A percentile compares a stretch with the other conserved stretches of the same genome.
phyloP scores from a whole-genome alignment of 2,888 invertebrate genomes.

The Caenorhabditis japonica region DNA sequence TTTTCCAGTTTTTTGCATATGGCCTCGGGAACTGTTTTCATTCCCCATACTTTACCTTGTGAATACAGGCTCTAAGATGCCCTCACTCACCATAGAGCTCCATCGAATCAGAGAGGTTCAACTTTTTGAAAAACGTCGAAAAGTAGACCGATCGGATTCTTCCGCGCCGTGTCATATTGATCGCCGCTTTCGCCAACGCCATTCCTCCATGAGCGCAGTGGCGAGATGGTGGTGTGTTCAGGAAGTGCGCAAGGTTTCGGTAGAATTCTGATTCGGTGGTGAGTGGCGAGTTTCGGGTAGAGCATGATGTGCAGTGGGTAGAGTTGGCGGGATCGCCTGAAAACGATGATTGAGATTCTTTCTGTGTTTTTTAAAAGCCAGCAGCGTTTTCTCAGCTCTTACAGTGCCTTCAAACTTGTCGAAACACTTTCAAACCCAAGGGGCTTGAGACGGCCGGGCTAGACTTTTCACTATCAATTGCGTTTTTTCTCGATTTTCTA shows the following conservation, averaged over 20 bases:
- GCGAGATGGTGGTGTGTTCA: conserved; percentile 11
- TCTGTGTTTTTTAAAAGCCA: too few relatives aligned
- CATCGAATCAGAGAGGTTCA: conserved; percentile 31
- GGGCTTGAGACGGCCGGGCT: too few relatives aligned
- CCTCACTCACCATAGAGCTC: conserved; percentile 33
- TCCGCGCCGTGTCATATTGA: conserved; percentile 9
- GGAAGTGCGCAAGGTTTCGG: conserved; percentile 22
- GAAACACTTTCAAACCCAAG: too few relatives aligned
- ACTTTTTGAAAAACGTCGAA: conserved; percentile 38
- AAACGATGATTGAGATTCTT: too few relatives aligned
- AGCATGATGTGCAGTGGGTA: conserved; percentile 19
- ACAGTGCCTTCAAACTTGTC: too few relatives aligned
- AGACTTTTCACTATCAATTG: too few relatives aligned
- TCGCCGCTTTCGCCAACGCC: conserved; percentile 14
- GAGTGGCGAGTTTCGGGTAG: not conserved
- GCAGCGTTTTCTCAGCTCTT: too few relatives aligned
- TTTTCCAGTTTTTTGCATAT: too few relatives aligned
- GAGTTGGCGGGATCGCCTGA: conserved; percentile 30
- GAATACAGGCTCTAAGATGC: too few relatives aligned
- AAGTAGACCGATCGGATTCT: conserved; percentile 18
- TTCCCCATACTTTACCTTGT: too few relatives aligned
- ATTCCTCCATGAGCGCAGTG: conserved; percentile 39
- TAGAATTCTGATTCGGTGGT: conserved; percentile 24
- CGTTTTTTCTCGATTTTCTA: too few relatives aligned
- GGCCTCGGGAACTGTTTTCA: too few relatives aligned